Evolutionary conservation across 2,888 invertebrate genomes (phyloP).

Genomic region (Sclerodermus sp.): DNA sequence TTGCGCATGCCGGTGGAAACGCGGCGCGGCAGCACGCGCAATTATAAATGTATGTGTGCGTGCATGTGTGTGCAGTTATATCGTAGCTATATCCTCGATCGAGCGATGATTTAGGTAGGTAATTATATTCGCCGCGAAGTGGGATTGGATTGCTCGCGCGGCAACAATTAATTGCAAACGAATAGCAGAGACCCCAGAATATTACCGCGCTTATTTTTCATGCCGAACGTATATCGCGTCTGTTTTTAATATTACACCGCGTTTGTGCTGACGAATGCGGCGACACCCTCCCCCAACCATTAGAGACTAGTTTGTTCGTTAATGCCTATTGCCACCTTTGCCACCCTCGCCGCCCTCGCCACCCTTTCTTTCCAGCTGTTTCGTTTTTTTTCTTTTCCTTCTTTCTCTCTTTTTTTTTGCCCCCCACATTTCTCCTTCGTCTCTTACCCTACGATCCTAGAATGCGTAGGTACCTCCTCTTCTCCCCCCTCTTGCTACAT

Average conservation of each 20-base stretch:
- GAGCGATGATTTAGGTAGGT: conserved; percentile 39
- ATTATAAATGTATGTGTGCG: background rate
- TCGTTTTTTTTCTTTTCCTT: no score
- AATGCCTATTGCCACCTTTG: background rate
- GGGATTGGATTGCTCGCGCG: conserved; percentile 38
- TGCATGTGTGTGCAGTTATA: background rate
- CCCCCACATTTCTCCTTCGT: no score
- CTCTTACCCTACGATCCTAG: no score
- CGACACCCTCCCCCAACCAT: no score
- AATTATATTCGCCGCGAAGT: conserved; percentile 40
- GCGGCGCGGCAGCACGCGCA: no score
- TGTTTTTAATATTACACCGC: conserved; percentile 35
- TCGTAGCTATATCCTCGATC: conserved; percentile 22
- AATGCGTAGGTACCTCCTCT: no score
- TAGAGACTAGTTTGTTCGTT: no score
- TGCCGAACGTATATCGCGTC: conserved; percentile 36
- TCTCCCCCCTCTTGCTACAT: no score
- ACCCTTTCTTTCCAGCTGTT: no score
- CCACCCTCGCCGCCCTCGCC: background rate
- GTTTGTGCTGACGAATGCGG: background rate
- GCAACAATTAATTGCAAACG: conserved; percentile 40
- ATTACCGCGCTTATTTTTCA: conserved; percentile 40
- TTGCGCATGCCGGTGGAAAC: no score
- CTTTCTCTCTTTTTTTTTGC: no score
- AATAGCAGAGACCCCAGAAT: conserved; percentile 30